Conservation (phyloP, 2,888 invertebrate species). For the Lithophane ornitopus region DNA sequence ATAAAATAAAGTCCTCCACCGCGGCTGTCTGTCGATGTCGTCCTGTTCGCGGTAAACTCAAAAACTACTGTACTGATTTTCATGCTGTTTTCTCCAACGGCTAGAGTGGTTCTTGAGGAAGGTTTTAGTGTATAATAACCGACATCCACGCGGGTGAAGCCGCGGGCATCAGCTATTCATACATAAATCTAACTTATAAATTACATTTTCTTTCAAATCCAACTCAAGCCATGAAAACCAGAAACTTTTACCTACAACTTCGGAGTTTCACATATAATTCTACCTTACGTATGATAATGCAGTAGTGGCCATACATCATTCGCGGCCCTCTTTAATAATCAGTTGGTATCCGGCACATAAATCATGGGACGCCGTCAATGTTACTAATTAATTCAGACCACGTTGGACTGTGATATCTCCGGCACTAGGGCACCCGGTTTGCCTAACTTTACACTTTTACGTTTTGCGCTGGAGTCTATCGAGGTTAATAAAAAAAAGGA, state of each 20-base stretch:
- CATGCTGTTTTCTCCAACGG: too few relatives aligned
- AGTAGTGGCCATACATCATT: constrained; percentile 56
- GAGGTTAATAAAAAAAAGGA: background rate
- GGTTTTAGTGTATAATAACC: too few relatives aligned
- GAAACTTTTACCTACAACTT: constrained; percentile 7
- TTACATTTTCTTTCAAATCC: background rate
- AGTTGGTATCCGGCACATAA: constrained; percentile 67
- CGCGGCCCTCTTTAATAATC: constrained; percentile 68
- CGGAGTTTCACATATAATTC: constrained; percentile 15
- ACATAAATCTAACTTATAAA: background rate
- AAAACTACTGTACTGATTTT: too few relatives aligned
- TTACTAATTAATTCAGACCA: constrained; percentile 71
- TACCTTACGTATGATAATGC: constrained; percentile 37
- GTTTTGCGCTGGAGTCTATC: constrained; percentile 32
- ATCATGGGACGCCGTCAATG: constrained; percentile 66
- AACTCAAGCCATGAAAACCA: background rate
- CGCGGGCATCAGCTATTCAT: background rate
- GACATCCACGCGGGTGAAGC: too few relatives aligned
- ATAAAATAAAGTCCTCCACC: too few relatives aligned
- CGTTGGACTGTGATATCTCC: constrained; percentile 61
- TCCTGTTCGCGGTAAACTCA: too few relatives aligned
- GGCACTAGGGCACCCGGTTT: constrained; percentile 49
- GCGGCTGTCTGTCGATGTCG: too few relatives aligned
- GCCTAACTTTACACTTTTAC: constrained; percentile 45
- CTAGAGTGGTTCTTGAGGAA: too few relatives aligned